phyloP scores from a whole-genome alignment of 2,888 invertebrate species.

The Cheilosia soror region DNA sequence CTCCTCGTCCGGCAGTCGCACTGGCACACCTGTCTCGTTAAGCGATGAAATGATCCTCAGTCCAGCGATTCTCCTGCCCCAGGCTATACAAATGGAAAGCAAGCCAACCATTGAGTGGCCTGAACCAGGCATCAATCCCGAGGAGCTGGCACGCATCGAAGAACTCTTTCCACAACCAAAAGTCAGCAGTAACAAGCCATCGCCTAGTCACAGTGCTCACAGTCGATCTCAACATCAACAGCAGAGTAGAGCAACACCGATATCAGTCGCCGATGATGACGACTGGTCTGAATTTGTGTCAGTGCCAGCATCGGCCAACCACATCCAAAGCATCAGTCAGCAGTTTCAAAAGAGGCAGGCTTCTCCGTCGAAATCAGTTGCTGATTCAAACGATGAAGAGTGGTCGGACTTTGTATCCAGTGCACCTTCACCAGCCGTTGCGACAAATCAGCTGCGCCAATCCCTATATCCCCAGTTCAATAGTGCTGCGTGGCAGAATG shows the following conservation, averaged over 20 bases:
- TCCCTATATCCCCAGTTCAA: constrained; percentile 80
- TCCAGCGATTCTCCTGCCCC: constrained; percentile 81
- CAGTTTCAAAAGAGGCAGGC: constrained; percentile 70
- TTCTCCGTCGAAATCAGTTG: constrained; percentile 51
- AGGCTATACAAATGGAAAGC: constrained; percentile 79
- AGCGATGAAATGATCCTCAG: constrained; percentile 81
- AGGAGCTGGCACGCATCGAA: constrained; percentile 83
- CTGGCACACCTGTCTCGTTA: constrained; percentile 76
- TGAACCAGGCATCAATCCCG: constrained; percentile 84
- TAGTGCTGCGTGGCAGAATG: constrained; percentile 82
- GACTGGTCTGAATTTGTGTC: constrained; percentile 86
- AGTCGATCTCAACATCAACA: constrained; percentile 77
- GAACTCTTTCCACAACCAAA: constrained; percentile 82
- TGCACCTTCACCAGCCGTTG: constrained; percentile 78
- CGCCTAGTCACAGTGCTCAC: constrained; percentile 65
- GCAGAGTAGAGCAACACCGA: constrained; percentile 28
- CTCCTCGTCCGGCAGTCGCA: constrained; percentile 75
- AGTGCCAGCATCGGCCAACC: constrained; percentile 77
- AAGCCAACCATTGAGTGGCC: constrained; percentile 85
- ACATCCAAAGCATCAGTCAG: constrained; percentile 67
- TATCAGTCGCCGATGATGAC: constrained; percentile 82
- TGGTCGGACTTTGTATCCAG: constrained; percentile 86
- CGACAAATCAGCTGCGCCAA: constrained; percentile 46
- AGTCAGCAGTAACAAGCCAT: constrained; percentile 49
- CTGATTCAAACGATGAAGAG: constrained; percentile 83